These are phyloP conservation scores for Notiomystis cincta DNA, from an alignment of 2,113 vertebrate genomes.

Conservation along the genomic window DNA sequence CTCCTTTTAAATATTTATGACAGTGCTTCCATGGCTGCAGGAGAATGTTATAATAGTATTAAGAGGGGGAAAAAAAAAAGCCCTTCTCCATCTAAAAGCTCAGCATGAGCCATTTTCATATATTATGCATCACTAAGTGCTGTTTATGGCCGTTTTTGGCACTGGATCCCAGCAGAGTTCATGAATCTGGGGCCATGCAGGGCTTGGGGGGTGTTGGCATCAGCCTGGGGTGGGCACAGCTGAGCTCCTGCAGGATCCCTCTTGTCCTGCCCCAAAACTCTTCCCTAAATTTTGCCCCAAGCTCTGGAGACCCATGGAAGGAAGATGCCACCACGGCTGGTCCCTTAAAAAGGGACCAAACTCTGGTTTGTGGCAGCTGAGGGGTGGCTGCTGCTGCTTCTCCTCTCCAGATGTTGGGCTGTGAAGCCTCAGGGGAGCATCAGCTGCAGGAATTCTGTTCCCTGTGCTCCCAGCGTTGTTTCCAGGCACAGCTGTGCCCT, in stretches of 20 bases:
- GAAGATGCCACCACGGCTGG: rapidly evolving
- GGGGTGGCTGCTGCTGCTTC: background rate
- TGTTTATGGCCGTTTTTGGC: background rate
- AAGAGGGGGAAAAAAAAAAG: background rate
- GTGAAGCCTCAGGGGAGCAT: background rate
- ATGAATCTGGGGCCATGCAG: background rate
- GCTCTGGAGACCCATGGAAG: rapidly evolving
- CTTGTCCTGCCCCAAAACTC: rapidly evolving
- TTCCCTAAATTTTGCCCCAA: background rate
- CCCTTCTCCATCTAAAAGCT: background rate
- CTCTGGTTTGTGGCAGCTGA: background rate
- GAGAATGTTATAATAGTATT: background rate
- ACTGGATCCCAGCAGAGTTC: background rate
- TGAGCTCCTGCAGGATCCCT: background rate
- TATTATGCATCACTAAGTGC: conserved; percentile 17
- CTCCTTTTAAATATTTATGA: conserved; percentile 44
- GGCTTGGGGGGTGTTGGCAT: background rate
- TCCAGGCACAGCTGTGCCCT: background rate
- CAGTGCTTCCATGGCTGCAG: background rate
- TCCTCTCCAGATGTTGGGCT: background rate
- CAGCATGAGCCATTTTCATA: background rate
- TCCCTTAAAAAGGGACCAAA: no score
- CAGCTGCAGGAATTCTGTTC: background rate
- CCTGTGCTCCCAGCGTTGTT: background rate
- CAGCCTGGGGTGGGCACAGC: background rate